Evolutionary conservation across 2,888 invertebrate genomes (phyloP), one percentile per base, ranked within the genome.

Genomic region (Synanthedon andrenaeformis): DNA sequence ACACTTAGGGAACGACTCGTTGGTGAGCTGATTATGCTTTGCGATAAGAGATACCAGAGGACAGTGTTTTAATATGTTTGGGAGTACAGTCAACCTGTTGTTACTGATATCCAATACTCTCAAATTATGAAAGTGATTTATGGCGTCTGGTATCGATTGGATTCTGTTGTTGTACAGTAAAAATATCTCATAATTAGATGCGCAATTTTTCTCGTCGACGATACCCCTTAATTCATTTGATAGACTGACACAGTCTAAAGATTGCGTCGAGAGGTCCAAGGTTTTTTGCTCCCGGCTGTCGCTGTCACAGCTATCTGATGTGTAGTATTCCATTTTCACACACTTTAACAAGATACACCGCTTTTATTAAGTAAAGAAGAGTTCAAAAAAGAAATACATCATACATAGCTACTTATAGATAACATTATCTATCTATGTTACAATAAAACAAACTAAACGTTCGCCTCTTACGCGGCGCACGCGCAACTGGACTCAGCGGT

Each of bases 121-220:
- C 58, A 98, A 85, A 78, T 94, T 94, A 58, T 75, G 79, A 76
- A 95, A 95, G 70, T 88, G 89, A 58, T 84, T 78, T 59, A 91
- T 89, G 53, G 91, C 90, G 14, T 78, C 79, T 58, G 90, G 98
- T 53, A 96, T 74, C 4, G 83, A 81, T 55, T 89, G 90, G 59
- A 99, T 85, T 49, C 91, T 90, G 84, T 99, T 99, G 76, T 96
- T 95, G 79, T 96, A 94, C 1, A 99, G 88, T 58, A 95, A 89
- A 59, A 98, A 88, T 51, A 92, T 92, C 74, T 94, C 93, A 60
- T 92, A 90, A 63, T 89, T 88, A 63, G 87, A 82, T 62, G 83
- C 82, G 63, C 84, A 84, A 68, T 89, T 84, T 70, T 90, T 91
- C 62, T 91, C 90, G 50, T 90, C 89, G 58, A 90, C 89, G 64